Evolutionary conservation across 2,888 invertebrate species (phyloP).

Genomic region (Lucinisca nassula): DNA sequence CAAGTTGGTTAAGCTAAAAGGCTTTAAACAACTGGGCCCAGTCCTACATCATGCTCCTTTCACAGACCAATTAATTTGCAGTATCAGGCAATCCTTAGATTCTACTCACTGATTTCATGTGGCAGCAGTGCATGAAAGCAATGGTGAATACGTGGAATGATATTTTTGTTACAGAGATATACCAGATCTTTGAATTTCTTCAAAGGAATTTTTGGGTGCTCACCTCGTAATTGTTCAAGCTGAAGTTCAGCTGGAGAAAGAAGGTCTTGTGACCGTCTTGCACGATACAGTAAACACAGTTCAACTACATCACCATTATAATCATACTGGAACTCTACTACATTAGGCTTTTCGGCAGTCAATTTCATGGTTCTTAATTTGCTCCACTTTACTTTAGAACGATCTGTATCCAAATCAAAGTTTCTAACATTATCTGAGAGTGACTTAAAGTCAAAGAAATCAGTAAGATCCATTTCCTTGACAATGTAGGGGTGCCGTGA

Average conservation of each 20-base stretch:
- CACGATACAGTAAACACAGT: constrained; percentile 18
- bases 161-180: constrained; percentile 15
- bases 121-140: constrained; percentile 34
- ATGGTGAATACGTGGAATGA: constrained; percentile 44
- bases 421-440: not conserved
- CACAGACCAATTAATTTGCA: too few relatives aligned
- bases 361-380: constrained; percentile 26
- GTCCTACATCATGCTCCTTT: too few relatives aligned
- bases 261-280: constrained; percentile 11
- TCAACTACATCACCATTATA: constrained; percentile 24
- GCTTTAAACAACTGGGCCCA: too few relatives aligned
- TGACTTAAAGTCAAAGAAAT: constrained; percentile 14
- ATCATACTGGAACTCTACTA: constrained; percentile 25
- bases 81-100: too few relatives aligned
- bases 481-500: not conserved
- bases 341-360: constrained; percentile 7
- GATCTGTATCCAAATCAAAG: constrained; percentile 22
- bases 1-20: too few relatives aligned
- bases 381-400: constrained; percentile 32
- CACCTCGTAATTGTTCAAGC: not conserved
- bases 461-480: not conserved
- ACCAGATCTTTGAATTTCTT: constrained; percentile 34
- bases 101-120: not conserved
- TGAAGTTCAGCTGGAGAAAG: constrained; percentile 3
- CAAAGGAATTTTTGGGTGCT: not conserved